Evolutionary conservation across 2,888 invertebrate species (phyloP), one percentile per base, ranked within the genome.

Genomic region (Dendrolimus houi): DNA sequence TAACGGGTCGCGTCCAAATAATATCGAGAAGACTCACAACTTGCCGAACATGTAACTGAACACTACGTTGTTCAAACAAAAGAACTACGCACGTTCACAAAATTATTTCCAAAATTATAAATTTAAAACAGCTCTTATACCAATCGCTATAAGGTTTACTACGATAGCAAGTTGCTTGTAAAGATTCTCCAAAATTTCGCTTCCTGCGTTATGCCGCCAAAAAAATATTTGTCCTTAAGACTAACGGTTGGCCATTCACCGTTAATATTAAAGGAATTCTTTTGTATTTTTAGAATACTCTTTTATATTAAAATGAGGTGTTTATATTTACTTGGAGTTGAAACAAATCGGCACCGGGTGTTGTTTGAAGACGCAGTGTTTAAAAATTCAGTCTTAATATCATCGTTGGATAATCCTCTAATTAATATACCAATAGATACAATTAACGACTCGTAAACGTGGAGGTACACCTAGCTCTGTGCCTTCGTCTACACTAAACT

Each of bases 151-250:
- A 7, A 41, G 14, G 12, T 47, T 56, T 53, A 9, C 9, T 54
- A 41, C 55, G 56, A 60, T 52, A 66, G 66, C 59, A 14, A 17
- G 10, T 47, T 52, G n/a, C 41, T 53, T 54, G 55, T 54, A 10
- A 54, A 41, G 47, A 52, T 56, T 60, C 57, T 63, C 64, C 65
- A 76, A 83, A 79, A 75, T 72, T 75, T 68, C 67, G 68, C 77
- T 77, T 71, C 79, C 75, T 77, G 82, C 81, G 74, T 80, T 75
- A 67, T 56, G 69, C 73, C 72, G 75, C 77, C 76, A 82, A 81
- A 78, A 79, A 71, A 71, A 78, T 83, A 83, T 85, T 86, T 86
- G 85, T 81, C 80, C 75, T 74, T 71, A 79, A 77, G 79, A 74
- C 81, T 83, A 79, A 77, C 72, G 70, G 75, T 68, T 70, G 69